Evolutionary conservation across 2,888 invertebrate genomes (phyloP), one percentile per base, ranked within the genome.

Genomic region (Neoaliturus tenellus): DNA sequence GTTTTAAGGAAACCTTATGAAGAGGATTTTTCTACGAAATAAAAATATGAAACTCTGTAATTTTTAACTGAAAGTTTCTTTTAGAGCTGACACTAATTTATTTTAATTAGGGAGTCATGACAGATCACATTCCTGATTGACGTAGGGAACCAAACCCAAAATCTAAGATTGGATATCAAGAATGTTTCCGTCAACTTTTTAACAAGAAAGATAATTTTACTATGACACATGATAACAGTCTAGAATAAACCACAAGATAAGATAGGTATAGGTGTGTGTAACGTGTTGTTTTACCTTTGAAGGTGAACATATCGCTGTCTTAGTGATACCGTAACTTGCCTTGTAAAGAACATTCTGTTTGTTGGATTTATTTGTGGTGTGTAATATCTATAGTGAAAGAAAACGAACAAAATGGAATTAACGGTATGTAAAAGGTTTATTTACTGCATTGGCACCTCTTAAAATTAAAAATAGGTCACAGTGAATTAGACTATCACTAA

Each of bases 141-240:
- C n/a, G n/a, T n/a, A n/a, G n/a, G n/a, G n/a, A n/a, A 39, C 44
- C 44, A 12, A 12, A 44, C 44, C 44, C 35, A 35, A 35, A 35
- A 35, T 35, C 35, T 6, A 35, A 35, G 35, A 35, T 6, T 35
- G 35, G 4, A 35, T 6, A 35, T 35, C 4, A 35, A 6, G 35
- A 35, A 10, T 35, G 10, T n/a, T n/a, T n/a, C 17, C 17, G 44
- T 8, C 44, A 44, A n/a, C 35, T 35, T 35, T 4, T 44, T 14
- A 44, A 44, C 12, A 3, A 12, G 44, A 44, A 28, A 62, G 62
- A 62, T 62, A 28, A 62, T 28, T 62, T 62, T 62, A 62, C 62
- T 62, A 62, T 62, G 62, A 28, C 62, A 62, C 62, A 28, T 62
- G 62, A 62, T 55, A 55, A 55, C 44, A 25, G 55, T 25, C 55